Conservation (phyloP, 2,888 invertebrate genomes). For the Choristoneura rosaceana region DNA sequence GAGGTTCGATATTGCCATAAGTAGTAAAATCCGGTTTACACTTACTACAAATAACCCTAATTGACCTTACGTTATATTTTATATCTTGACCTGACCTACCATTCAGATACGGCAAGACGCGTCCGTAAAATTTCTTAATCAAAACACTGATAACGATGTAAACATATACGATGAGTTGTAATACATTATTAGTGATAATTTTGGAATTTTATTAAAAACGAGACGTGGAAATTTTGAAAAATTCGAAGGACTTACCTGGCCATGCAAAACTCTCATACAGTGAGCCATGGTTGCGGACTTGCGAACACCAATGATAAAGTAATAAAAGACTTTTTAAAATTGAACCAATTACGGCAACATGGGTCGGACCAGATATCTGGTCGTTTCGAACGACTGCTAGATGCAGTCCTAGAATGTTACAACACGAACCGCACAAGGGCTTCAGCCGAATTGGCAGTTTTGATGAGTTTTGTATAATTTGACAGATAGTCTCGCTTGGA, state of each 20-base stretch:
- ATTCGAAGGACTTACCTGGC: slow-evolving; percentile 86
- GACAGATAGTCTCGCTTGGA: slow-evolving; percentile 31
- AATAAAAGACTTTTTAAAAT: slow-evolving; percentile 55
- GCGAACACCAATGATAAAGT: slow-evolving; percentile 58
- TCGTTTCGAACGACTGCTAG: slow-evolving; percentile 54
- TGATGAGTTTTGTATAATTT: slow-evolving; percentile 14
- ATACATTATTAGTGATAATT: slow-evolving; percentile 16
- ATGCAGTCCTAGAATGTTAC: slow-evolving; percentile 51
- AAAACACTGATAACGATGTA: slow-evolving; percentile 61
- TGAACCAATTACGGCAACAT: slow-evolving; percentile 72
- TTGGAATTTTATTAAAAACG: slow-evolving; percentile 20
- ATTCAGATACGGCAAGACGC: slow-evolving; percentile 63
- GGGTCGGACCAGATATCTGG: slow-evolving; percentile 61
- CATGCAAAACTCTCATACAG: slow-evolving; percentile 91
- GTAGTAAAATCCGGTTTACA: slow-evolving; percentile 46
- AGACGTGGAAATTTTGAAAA: slow-evolving; percentile 56
- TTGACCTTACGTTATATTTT: slow-evolving; percentile 64
- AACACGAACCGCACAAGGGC: slow-evolving; percentile 54
- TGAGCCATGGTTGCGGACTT: slow-evolving; percentile 89
- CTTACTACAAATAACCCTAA: slow-evolving; percentile 47
- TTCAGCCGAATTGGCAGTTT: slow-evolving; percentile 53
- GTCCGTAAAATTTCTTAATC: slow-evolving; percentile 50
- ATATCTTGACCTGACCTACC: slow-evolving; percentile 66
- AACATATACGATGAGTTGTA: slow-evolving; percentile 54
- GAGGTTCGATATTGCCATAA: slow-evolving; percentile 40